A percentile compares a stretch with the other conserved stretches of the same genome.
Conservation (phyloP, 1,140 invertebrate genomes). For the Teleopsis dalmanni region DNA sequence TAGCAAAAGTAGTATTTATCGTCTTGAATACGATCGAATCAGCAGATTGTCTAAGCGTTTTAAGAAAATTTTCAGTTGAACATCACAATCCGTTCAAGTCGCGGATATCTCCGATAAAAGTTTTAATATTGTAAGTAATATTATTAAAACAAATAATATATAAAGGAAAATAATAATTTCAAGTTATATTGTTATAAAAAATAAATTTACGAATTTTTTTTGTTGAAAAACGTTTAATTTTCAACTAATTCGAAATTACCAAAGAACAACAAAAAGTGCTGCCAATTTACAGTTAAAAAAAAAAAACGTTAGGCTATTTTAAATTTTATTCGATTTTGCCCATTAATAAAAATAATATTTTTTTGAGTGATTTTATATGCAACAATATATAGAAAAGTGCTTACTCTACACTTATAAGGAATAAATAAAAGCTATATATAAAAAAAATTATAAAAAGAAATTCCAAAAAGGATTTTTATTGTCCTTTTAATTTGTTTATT, state of each 20-base stretch:
- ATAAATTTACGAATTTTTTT: constrained; percentile 1
- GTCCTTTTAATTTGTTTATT: too few species aligned
- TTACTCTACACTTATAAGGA: too few species aligned
- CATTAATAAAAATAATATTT: too few species aligned
- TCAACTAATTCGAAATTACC: not conserved
- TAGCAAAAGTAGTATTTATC: too few species aligned
- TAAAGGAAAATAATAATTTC: not conserved
- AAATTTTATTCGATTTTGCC: too few species aligned
- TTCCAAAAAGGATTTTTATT: too few species aligned
- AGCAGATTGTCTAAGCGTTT: constrained; percentile 41
- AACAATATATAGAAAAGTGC: too few species aligned
- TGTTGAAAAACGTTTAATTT: not conserved
- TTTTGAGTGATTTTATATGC: too few species aligned
- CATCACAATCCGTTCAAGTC: constrained; percentile 46
- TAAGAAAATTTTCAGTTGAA: constrained; percentile 46
- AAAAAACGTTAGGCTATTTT: too few species aligned
- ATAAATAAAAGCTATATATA: too few species aligned
- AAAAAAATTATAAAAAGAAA: too few species aligned
- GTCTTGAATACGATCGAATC: constrained; percentile 33
- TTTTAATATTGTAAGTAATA: constrained; percentile 42
- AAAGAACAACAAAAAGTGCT: not conserved
- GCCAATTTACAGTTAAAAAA: not conserved
- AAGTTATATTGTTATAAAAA: not conserved
- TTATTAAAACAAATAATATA: not conserved
- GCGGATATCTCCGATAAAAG: constrained; percentile 43